Evolutionary conservation across 2,797 vertebrate species (phyloP).

Genomic region (Trachurus trachurus): DNA sequence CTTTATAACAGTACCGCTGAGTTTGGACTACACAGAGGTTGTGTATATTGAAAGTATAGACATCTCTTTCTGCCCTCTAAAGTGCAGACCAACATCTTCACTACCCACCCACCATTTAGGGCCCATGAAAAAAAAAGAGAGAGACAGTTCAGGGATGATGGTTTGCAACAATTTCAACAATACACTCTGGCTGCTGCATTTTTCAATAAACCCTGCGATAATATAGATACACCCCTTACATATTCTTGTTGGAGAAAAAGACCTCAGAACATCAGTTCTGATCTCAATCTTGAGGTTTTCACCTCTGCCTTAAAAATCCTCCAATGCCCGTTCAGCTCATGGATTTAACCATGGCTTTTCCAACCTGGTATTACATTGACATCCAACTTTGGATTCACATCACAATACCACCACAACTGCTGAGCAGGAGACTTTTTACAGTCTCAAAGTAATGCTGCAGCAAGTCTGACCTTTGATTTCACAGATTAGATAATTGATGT

Average conservation of each 20-base stretch:
- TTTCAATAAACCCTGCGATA: background rate
- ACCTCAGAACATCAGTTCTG: background rate
- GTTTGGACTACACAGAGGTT: conserved; percentile 7
- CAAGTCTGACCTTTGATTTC: conserved; percentile 4
- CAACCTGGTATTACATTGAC: background rate
- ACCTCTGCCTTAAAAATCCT: background rate
- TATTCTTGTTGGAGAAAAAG: background rate
- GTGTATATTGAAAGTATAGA: background rate
- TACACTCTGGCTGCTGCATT: background rate
- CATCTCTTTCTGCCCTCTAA: background rate
- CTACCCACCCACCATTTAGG: background rate
- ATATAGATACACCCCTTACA: background rate
- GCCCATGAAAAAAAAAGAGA: conserved; percentile 4
- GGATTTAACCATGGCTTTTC: background rate
- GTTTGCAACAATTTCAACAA: background rate
- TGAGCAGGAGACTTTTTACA: background rate
- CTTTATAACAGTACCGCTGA: background rate
- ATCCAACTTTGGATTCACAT: background rate
- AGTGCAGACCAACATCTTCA: background rate
- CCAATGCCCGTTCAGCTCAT: background rate
- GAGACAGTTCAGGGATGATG: background rate
- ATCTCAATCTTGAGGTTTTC: background rate
- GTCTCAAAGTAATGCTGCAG: background rate
- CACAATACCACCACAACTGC: background rate
- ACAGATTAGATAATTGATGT: conserved; percentile 12